Base-by-base conservation (phyloP, 1,140 invertebrate species). In the Pseudomyrmex pallidus region DNA sequence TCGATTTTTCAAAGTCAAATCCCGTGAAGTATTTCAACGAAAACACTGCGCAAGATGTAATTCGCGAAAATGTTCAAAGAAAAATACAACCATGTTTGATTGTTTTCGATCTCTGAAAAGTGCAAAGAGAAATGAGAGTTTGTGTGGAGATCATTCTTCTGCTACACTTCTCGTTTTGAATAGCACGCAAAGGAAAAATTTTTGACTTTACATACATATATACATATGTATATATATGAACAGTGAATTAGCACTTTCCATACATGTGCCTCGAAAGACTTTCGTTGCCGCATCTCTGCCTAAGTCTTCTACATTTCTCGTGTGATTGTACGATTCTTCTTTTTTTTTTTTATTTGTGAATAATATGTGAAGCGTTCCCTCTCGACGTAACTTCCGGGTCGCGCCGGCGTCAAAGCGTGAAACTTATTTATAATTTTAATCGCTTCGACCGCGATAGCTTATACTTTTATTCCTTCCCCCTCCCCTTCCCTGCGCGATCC, bases 201-300 rank as follows among this genome's bases (percentile, higher is more conserved):
- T 35, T 72, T 13, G 44, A 48, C 20, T 80, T 73, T 59, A 68
- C 35, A 35, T 0, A 35, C 35, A 35, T 35, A 35, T 7, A 35
- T 7, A 35, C 35, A 35, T 35, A 35, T 35, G 0, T 35, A 35
- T 35, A 35, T 35, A 35, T 8, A 66, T 12, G 44, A 67, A 46
- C 48, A 66, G 35, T 56, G 62, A 48, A 80, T 61, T 70, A 70
- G 52, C 76, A 80, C 22, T 80, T 72, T 80, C 66, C 44, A 50
- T 80, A 56, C 59, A 80, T 62, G 76, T 80, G 66, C 76, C 76
- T 80, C 76, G 64, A 48, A 80, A 78, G 66, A 72, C 76, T 80
- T 80, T 72, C 54, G 64, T 80, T 80, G 54, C 54, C 44, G 46
- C 54, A 59, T 72, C 48, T 48, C 48, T 48, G 76, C 22, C 66